Evolutionary conservation across 2,113 vertebrate genomes (phyloP).

Genomic region (Sorex araneus): DNA sequence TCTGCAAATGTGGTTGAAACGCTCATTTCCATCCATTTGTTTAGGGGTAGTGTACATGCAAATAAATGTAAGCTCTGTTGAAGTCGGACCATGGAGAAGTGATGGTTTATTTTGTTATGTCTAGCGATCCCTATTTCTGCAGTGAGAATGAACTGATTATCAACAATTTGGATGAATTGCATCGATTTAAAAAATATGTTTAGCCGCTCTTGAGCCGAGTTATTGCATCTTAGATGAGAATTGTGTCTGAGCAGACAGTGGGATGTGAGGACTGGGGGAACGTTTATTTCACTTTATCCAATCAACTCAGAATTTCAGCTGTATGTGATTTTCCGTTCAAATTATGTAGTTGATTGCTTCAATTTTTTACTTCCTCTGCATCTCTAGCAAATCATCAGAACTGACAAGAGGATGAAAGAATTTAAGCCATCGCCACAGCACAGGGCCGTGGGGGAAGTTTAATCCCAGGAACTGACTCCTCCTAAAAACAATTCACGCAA

Average conservation of each 20-base stretch:
- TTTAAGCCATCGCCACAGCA: slow-evolving; percentile 39
- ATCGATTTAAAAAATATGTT: slow-evolving; percentile 61
- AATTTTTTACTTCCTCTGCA: slow-evolving; percentile 71
- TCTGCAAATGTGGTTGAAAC: slow-evolving; percentile 17
- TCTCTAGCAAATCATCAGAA: slow-evolving; percentile 81
- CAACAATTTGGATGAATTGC: slow-evolving; percentile 59
- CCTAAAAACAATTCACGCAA: slow-evolving; percentile 41
- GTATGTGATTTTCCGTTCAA: slow-evolving; percentile 78
- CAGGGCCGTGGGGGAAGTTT: slow-evolving; percentile 18
- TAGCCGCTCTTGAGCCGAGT: slow-evolving; percentile 53
- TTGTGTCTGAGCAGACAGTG: slow-evolving; percentile 75
- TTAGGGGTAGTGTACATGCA: not conserved
- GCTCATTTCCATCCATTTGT: not conserved
- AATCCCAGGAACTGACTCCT: slow-evolving; percentile 31
- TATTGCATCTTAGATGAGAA: slow-evolving; percentile 69
- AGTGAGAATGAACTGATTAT: slow-evolving; percentile 30
- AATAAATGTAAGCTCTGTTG: not conserved
- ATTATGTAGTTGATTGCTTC: slow-evolving; percentile 82
- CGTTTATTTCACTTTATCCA: slow-evolving; percentile 75
- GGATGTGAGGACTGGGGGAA: slow-evolving; percentile 50
- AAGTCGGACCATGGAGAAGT: not conserved
- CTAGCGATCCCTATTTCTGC: slow-evolving; percentile 14
- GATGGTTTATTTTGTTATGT: slow-evolving; percentile 22
- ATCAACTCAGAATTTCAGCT: slow-evolving; percentile 80
- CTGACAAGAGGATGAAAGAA: slow-evolving; percentile 67